A percentile compares a stretch with the other conserved stretches of the same genome.
Evolutionary conservation across 1,140 invertebrate genomes (phyloP).

Genomic region (Drosophila kanapiae): DNA sequence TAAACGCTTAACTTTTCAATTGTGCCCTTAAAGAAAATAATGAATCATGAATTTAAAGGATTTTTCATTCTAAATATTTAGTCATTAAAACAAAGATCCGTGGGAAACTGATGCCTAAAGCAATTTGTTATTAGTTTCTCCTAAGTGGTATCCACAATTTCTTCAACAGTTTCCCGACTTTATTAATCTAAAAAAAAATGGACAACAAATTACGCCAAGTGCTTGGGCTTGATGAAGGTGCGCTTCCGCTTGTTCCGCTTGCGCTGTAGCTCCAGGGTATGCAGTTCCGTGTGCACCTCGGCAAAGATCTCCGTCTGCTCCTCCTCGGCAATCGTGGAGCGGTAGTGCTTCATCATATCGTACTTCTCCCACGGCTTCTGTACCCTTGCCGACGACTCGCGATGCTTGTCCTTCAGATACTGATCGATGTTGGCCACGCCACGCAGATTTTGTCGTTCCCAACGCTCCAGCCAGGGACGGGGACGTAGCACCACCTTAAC

Average conservation of each 20-base stretch:
- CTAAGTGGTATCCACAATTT: neutral
- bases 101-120: neutral
- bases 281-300: conserved; percentile 92
- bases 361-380: conserved; percentile 94
- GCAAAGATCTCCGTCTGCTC: conserved; percentile 94
- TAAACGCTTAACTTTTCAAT: neutral
- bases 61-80: neutral
- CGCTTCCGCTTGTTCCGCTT: conserved; percentile 90
- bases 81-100: neutral
- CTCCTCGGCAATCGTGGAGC: conserved; percentile 93
- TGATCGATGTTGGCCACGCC: conserved; percentile 90
- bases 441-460: conserved; percentile 93
- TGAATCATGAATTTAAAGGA: neutral
- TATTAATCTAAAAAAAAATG: conserved; percentile 58
- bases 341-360: conserved; percentile 97
- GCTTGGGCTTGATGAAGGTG: conserved; percentile 88
- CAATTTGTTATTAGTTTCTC: neutral
- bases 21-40: neutral
- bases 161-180: conserved; percentile 26
- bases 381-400: conserved; percentile 86
- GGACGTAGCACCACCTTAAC: conserved; percentile 94
- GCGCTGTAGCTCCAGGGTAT: conserved; percentile 89
- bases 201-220: conserved; percentile 85
- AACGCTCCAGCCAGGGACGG: conserved; percentile 93
- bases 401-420: conserved; percentile 88